Evolutionary conservation across 2,888 invertebrate genomes (phyloP), one percentile per base, ranked within the genome.

Genomic region (Campoletis raptor): DNA sequence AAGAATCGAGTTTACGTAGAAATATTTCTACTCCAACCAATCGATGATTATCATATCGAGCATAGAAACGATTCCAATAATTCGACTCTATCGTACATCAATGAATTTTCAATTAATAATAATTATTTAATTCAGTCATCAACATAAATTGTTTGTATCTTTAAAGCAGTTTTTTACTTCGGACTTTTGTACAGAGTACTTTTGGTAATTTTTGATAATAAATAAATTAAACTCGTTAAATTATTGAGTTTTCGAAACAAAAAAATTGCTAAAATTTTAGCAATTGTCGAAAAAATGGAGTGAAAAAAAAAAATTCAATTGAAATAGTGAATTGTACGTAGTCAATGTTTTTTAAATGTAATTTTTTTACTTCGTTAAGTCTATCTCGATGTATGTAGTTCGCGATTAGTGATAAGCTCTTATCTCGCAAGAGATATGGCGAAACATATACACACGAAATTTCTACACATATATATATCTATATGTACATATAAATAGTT

Each of bases 351-450:
- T 30, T 15, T 30, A n/a, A n/a, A 10, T 21, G 54, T 15, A 61
- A 61, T 57, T 61, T 61, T 30, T 61, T 61, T 12, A 30, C 61
- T 61, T 15, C 6, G 30, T 61, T 30, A 6, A 61, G 61, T 30
- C 61, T 61, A 30, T 61, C 61, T 61, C 15, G 15, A 30, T 57
- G 12, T 57, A 30, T 61, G 10, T 61, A 30, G 61, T 30, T 12
- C 30, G 78, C 64, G 86, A 86, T 86, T 81, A 86, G 73, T 30
- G 40, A 37, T 48, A 40, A 61, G 48, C 70, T 82, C 61, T 82
- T 82, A 82, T 83, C 83, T 76, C 81, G 73, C 64, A 37, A 24
- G 9, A 78, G 72, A 86, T 78, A 72, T 45, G 70, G 76, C 67
- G 40, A 24, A 24, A 21, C 40, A 12, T 45, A 69, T 30, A 61